phyloP scores from a whole-genome alignment of 1,140 invertebrate species.

The Eriocheir sinensis region DNA sequence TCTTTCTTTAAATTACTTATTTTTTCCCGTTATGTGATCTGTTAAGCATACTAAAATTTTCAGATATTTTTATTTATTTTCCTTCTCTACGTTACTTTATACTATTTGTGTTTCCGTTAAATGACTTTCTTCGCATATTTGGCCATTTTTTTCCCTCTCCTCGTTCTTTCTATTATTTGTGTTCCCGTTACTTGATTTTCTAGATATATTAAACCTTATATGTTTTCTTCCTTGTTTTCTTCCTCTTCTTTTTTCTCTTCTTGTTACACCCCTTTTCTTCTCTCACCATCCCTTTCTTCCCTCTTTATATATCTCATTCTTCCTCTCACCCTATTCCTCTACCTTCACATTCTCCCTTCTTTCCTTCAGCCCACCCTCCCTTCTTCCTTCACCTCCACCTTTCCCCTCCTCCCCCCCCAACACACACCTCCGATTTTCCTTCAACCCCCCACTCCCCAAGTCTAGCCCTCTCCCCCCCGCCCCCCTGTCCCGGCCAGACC shows the following conservation, averaged over 20 bases:
- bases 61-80: neutral
- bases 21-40: neutral
- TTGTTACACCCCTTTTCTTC: neutral
- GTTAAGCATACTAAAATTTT: too few relatives aligned
- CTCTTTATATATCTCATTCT: neutral
- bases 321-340: neutral
- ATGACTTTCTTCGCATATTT: neutral
- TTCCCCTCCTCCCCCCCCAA: neutral
- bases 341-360: neutral
- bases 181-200: neutral
- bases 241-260: conserved; percentile 26
- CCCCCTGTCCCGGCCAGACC: conserved; percentile 35
- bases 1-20: neutral
- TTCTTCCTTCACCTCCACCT: neutral
- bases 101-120: neutral
- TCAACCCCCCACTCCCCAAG: neutral
- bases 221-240: neutral
- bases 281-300: neutral
- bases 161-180: neutral
- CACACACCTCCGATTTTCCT: neutral
- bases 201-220: neutral
- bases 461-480: neutral
- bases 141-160: neutral
- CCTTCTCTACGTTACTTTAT: neutral
- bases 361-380: neutral